Conservation (phyloP, 2,888 invertebrate species). For the Hirtodrosophila histrioides region DNA sequence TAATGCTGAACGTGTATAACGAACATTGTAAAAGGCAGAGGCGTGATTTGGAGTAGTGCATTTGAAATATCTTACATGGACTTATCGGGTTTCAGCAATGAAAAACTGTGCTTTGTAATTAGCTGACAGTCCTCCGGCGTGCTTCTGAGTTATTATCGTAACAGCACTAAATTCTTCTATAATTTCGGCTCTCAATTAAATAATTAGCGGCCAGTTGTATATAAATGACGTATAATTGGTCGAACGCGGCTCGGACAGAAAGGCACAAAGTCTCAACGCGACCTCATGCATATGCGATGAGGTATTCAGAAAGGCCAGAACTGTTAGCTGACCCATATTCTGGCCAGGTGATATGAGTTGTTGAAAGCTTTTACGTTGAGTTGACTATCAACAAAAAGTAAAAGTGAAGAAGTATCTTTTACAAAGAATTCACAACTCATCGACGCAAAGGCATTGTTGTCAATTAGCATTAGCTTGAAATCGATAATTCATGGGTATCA, state of each 20-base stretch:
- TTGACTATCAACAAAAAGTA: constrained; percentile 60
- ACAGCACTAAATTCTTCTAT: constrained; percentile 49
- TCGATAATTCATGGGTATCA: constrained; percentile 56
- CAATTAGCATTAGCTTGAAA: constrained; percentile 38
- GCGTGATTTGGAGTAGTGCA: no score
- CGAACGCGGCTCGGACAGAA: constrained; percentile 5
- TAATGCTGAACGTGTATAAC: no score
- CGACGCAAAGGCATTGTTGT: constrained; percentile 14
- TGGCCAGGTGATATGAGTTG: constrained; percentile 4
- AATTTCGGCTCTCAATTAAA: constrained; percentile 45
- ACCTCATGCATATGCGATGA: constrained; percentile 70
- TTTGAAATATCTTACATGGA: no score
- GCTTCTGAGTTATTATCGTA: constrained; percentile 54
- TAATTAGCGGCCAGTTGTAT: constrained; percentile 49
- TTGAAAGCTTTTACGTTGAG: constrained; percentile 29
- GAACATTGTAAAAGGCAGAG: no score
- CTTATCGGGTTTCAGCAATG: not conserved
- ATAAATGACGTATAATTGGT: constrained; percentile 61
- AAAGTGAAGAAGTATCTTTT: constrained; percentile 56
- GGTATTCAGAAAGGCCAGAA: constrained; percentile 52
- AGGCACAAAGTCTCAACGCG: constrained; percentile 16
- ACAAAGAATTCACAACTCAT: constrained; percentile 53
- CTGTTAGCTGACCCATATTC: constrained; percentile 69
- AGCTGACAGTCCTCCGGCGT: not conserved
- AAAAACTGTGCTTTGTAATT: constrained; percentile 31